Evolutionary conservation across 2,797 vertebrate species (phyloP).

Genomic region (Typhlichthys subterraneus): DNA sequence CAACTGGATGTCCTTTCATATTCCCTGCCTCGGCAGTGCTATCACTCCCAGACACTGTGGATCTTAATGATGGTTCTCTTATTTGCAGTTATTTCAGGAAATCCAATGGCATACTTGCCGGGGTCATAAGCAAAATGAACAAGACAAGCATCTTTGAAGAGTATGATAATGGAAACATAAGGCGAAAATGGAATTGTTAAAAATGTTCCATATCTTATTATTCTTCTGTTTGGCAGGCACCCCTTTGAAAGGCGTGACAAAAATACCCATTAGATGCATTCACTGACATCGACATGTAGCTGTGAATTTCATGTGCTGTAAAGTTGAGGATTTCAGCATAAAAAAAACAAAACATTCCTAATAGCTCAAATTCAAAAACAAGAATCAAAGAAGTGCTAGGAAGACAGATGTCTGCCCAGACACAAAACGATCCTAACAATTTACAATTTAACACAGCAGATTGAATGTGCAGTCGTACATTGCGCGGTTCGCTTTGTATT

Average conservation of each 20-base stretch:
- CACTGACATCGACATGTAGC: conserved; percentile 44
- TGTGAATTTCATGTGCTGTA: conserved; percentile 48
- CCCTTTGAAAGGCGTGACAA: conserved; percentile 74
- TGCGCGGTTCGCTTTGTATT: conserved; percentile 49
- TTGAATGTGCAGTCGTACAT: conserved; percentile 45
- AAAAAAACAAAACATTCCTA: conserved; percentile 57
- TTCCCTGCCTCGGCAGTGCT: conserved; percentile 66
- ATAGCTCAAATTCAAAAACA: conserved; percentile 31
- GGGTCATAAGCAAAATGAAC: conserved; percentile 83
- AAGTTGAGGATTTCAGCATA: conserved; percentile 54
- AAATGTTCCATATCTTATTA: conserved; percentile 79
- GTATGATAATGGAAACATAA: conserved; percentile 80
- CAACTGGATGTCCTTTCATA: conserved; percentile 73
- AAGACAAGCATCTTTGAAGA: conserved; percentile 85
- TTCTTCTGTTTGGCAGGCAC: conserved; percentile 70
- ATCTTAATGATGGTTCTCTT: conserved; percentile 76
- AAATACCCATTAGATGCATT: conserved; percentile 73
- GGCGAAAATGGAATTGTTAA: conserved; percentile 76
- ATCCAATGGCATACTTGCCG: conserved; percentile 75
- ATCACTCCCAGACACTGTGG: conserved; percentile 62
- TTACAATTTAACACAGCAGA: conserved; percentile 44
- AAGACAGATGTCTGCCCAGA: conserved; percentile 52
- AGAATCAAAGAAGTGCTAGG: conserved; percentile 42
- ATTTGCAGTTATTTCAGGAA: conserved; percentile 82
- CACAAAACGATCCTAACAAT: conserved; percentile 56